Percentiles rank a stretch among this genome's conserved stretches.
Evolutionary conservation across 30 jellyfish, hydroid and myxozoan species (phyloP).

Genomic region (Aurelia aurita complex sp. Pacific): DNA sequence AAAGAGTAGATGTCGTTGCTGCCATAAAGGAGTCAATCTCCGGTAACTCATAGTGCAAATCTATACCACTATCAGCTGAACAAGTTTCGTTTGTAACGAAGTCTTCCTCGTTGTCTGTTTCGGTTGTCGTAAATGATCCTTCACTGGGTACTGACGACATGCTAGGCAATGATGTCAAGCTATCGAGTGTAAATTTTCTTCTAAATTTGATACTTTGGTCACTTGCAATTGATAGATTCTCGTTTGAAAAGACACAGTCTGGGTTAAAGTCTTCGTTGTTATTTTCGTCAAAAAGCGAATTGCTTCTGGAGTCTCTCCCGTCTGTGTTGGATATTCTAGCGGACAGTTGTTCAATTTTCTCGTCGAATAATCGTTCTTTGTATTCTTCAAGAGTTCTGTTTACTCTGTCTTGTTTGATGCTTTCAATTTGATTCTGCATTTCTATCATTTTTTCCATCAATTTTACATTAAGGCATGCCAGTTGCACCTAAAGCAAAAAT

Average conservation of each 20-base stretch:
- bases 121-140: conserved; percentile 16
- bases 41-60: conserved; percentile 13
- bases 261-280: neutral
- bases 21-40: conserved; percentile 29
- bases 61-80: conserved; percentile 58
- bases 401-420: conserved; percentile 44
- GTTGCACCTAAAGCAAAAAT: conserved; percentile 32
- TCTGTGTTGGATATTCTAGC: neutral
- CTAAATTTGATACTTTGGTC: neutral
- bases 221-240: neutral
- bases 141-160: conserved; percentile 43
- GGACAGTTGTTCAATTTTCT: conserved; percentile 11
- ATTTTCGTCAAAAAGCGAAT: conserved; percentile 8
- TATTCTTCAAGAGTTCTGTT: conserved; percentile 32
- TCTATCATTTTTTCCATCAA: conserved; percentile 71
- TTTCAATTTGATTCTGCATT: conserved; percentile 48
- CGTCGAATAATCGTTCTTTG: conserved; percentile 48
- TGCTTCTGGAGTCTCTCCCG: neutral
- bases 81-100: conserved; percentile 12
- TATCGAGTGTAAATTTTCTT: conserved; percentile 40
- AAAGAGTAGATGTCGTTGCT: conserved; percentile 37
- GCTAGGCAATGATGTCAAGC: conserved; percentile 42
- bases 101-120: conserved; percentile 47
- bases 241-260: neutral
- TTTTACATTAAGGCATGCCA: conserved; percentile 47